A percentile compares a stretch with the other conserved stretches of the same genome.
Evolutionary conservation across 1,140 invertebrate genomes (phyloP).

Genomic region (Drosophila pandora): DNA sequence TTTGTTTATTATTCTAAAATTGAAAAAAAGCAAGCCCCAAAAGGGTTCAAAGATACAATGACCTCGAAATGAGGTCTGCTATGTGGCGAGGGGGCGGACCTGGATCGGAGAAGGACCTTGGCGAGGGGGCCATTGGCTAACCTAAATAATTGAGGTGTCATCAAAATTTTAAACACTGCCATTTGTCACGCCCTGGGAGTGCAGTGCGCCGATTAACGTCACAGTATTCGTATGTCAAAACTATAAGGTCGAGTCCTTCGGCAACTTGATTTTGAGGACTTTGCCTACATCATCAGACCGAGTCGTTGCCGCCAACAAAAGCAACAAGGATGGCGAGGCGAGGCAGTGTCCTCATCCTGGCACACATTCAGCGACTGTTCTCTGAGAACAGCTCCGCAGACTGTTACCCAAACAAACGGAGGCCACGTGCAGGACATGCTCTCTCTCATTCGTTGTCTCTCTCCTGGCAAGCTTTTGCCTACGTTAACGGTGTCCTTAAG

Average conservation of each 20-base stretch:
- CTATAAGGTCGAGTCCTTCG: slow-evolving; percentile 79
- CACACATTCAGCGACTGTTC: slow-evolving; percentile 37
- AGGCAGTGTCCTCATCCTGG: slow-evolving; percentile 15
- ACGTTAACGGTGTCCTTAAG: slow-evolving; percentile 51
- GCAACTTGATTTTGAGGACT: slow-evolving; percentile 69
- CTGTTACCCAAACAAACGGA: slow-evolving; percentile 39
- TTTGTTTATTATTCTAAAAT: slow-evolving; percentile 12
- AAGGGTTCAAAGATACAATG: slow-evolving; percentile 42
- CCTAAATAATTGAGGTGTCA: slow-evolving; percentile 39
- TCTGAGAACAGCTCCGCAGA: slow-evolving; percentile 43
- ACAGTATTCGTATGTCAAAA: slow-evolving; percentile 64
- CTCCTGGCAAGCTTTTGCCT: slow-evolving; percentile 45
- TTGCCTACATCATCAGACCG: slow-evolving; percentile 68
- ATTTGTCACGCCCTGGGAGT: slow-evolving; percentile 13
- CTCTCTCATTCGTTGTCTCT: background rate
- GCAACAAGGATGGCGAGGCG: slow-evolving; percentile 9
- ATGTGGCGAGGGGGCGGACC: no score
- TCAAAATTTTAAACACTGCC: slow-evolving; percentile 39
- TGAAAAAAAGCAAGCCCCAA: background rate
- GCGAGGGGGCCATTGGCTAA: slow-evolving; percentile 1
- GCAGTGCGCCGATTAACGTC: slow-evolving; percentile 66
- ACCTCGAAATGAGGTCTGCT: slow-evolving; percentile 27
- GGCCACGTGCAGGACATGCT: slow-evolving; percentile 28
- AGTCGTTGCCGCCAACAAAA: slow-evolving; percentile 14
- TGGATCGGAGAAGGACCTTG: slow-evolving; percentile 3